These are phyloP conservation scores for Crypturellus tataupa DNA, from an alignment of 2,797 vertebrate species.

Conservation along the genomic window DNA sequence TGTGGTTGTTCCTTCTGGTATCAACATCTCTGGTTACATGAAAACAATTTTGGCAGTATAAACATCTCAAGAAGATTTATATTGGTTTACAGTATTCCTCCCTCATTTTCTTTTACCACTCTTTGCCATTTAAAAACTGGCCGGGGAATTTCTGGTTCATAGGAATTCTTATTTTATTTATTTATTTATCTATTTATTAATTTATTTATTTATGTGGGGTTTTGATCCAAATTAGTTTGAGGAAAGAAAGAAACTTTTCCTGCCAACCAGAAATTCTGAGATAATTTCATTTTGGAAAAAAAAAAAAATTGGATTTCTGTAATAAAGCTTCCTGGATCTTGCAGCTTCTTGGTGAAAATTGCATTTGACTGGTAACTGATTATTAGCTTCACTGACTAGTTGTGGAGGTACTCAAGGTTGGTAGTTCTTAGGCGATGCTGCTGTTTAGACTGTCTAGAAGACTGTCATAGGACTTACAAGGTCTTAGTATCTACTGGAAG, in stretches of 20 bases:
- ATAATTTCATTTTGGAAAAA: slow-evolving; percentile 30
- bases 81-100: not conserved
- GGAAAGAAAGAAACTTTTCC: not conserved
- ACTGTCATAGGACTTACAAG: not conserved
- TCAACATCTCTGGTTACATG: not conserved
- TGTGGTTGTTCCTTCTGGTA: not conserved
- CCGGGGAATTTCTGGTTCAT: not conserved
- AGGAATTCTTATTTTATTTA: not conserved
- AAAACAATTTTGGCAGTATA: not conserved
- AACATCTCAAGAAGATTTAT: not conserved
- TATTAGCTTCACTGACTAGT: not conserved
- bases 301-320: not conserved
- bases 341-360: slow-evolving; percentile 44
- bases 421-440: not conserved
- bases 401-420: not conserved
- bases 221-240: slow-evolving; percentile 15
- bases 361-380: slow-evolving; percentile 49
- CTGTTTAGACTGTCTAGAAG: slow-evolving; percentile 26
- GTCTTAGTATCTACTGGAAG: not conserved
- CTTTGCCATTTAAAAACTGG: not conserved
- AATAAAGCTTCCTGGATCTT: slow-evolving; percentile 20
- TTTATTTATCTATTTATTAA: not conserved
- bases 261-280: slow-evolving; percentile 11
- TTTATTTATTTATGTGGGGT: not conserved
- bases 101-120: not conserved